These are phyloP conservation scores for Eublepharis macularius DNA, from an alignment of 2,113 vertebrate genomes.

Conservation along the genomic window DNA sequence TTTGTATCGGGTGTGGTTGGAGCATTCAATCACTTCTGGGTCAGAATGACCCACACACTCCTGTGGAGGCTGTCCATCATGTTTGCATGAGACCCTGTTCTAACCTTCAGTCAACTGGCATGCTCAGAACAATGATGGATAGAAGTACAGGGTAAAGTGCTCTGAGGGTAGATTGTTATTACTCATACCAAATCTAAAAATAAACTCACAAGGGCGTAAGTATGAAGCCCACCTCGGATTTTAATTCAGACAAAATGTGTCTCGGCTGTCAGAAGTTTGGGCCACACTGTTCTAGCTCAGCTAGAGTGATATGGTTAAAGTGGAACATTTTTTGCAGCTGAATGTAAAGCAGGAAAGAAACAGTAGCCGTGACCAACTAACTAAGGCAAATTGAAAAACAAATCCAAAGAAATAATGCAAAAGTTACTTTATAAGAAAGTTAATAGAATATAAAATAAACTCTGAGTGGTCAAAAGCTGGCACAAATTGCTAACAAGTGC, in stretches of 20 bases:
- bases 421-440: no score
- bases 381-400: no score
- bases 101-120: not conserved
- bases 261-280: not conserved
- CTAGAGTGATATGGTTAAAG: not conserved
- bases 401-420: no score
- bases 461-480: no score
- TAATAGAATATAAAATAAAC: no score
- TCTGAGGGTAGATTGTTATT: not conserved
- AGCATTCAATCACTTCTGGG: not conserved
- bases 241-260: not conserved
- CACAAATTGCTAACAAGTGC: no score
- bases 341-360: not conserved
- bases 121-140: not conserved
- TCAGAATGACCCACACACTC: not conserved
- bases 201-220: not conserved
- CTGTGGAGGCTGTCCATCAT: not conserved
- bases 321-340: not conserved
- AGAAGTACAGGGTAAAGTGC: not conserved
- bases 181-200: not conserved
- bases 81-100: not conserved
- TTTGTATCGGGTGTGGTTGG: not conserved
- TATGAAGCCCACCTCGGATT: not conserved
- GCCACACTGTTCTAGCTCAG: not conserved
- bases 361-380: no score